These are phyloP conservation scores for Atta colombica DNA, from an alignment of 1,140 invertebrate genomes.

Conservation along the genomic window DNA sequence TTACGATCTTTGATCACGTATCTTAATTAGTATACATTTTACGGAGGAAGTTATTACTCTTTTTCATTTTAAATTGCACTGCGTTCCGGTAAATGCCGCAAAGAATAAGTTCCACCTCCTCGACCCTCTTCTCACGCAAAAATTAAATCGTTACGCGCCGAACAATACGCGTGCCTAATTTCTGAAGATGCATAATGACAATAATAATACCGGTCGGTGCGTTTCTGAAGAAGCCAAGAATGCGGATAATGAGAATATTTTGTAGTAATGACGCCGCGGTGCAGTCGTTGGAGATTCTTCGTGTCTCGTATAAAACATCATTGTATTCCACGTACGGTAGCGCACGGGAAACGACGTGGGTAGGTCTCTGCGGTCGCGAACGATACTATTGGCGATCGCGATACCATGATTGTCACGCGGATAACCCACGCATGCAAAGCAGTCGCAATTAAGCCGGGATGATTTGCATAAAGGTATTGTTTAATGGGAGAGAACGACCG, in stretches of 20 bases:
- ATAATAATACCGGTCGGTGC: conserved; percentile 29
- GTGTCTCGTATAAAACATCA: conserved; percentile 9
- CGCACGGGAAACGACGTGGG: conserved; percentile 52
- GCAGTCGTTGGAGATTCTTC: conserved; percentile 13
- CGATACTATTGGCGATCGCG: conserved; percentile 71
- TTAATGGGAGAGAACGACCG: conserved; percentile 69
- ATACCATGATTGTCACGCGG: conserved; percentile 76
- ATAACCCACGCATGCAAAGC: conserved; percentile 78
- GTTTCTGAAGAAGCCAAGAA: conserved; percentile 41
- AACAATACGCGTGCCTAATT: conserved; percentile 55
- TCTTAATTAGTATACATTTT: conserved; percentile 59
- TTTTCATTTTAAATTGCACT: conserved; percentile 36
- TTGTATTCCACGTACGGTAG: conserved; percentile 39
- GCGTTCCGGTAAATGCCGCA: conserved; percentile 25
- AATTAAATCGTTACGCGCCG: conserved; percentile 52
- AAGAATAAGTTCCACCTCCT: conserved; percentile 32
- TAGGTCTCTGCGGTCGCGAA: conserved; percentile 50
- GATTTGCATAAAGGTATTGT: conserved; percentile 80
- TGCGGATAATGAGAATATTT: conserved; percentile 52
- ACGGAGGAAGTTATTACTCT: conserved; percentile 56
- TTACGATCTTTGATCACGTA: conserved; percentile 46
- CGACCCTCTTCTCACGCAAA: conserved; percentile 2
- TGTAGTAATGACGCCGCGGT: not conserved
- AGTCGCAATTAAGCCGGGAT: conserved; percentile 77
- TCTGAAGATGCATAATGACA: conserved; percentile 37